Conservation (phyloP, 1,140 invertebrate species). For the Myzus persicae region DNA sequence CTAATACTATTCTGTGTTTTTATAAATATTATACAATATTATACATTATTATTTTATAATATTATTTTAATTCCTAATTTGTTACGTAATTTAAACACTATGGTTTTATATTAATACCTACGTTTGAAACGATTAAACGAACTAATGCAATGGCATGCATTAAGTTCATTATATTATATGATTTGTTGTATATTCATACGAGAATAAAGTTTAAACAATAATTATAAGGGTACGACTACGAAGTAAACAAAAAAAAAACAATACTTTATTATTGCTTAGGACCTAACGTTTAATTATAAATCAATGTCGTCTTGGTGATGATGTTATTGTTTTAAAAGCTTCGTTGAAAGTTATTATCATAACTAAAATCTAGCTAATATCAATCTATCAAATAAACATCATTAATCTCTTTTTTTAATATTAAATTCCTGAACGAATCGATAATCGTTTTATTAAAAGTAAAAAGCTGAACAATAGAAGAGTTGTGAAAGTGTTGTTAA, state of each 20-base stretch:
- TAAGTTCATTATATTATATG: background rate
- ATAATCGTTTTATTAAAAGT: constrained; percentile 16
- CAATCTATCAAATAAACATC: constrained; percentile 34
- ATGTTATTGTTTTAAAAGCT: background rate
- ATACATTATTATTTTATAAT: too few relatives aligned
- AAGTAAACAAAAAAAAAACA: background rate
- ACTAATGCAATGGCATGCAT: background rate
- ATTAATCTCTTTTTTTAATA: constrained; percentile 8
- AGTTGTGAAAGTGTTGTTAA: background rate
- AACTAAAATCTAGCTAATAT: background rate
- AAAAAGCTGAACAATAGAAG: background rate
- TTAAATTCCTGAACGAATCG: background rate
- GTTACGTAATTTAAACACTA: background rate
- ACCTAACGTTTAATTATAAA: background rate
- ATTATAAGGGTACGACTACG: background rate
- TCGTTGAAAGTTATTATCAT: background rate
- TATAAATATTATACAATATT: background rate
- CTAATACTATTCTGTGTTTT: too few relatives aligned
- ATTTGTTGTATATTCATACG: background rate
- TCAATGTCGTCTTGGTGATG: background rate
- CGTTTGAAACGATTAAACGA: background rate
- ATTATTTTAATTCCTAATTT: background rate
- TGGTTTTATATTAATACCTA: background rate
- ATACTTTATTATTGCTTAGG: background rate
- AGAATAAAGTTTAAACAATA: background rate